A percentile compares a stretch with the other conserved stretches of the same genome.
Evolutionary conservation across 2,888 invertebrate species (phyloP).

Genomic region (Parasteatoda lunata): DNA sequence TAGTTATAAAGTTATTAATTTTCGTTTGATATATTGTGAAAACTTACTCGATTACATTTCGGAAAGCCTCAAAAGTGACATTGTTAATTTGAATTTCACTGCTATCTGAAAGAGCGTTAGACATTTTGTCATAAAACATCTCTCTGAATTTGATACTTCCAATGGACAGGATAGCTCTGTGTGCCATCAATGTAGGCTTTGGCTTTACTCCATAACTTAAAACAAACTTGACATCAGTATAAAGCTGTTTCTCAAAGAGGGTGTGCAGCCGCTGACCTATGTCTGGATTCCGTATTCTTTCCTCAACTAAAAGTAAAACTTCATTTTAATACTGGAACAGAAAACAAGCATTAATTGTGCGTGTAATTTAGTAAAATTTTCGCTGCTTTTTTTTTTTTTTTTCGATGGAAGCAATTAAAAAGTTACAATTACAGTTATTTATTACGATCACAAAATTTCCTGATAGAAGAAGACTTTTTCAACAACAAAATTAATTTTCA

Average conservation of each 20-base stretch:
- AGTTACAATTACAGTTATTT: too few species aligned
- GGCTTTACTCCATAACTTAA: conserved; percentile 23
- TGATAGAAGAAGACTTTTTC: too few species aligned
- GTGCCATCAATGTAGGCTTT: conserved; percentile 26
- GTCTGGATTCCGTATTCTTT: background rate
- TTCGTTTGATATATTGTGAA: background rate
- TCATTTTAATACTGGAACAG: too few species aligned
- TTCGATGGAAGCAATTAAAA: too few species aligned
- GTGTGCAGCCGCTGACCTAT: conserved; percentile 8
- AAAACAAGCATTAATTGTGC: too few species aligned
- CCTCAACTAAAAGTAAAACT: background rate
- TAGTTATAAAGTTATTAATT: background rate
- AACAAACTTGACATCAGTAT: conserved; percentile 43
- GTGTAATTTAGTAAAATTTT: too few species aligned
- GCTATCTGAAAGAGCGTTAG: background rate
- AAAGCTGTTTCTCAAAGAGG: conserved; percentile 9
- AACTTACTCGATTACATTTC: conserved; percentile 43
- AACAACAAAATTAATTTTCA: too few species aligned
- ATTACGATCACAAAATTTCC: too few species aligned
- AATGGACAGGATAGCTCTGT: conserved; percentile 34
- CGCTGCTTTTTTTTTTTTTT: too few species aligned
- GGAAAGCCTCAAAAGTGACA: conserved; percentile 37
- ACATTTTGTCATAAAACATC: conserved; percentile 6
- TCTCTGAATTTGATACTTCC: conserved; percentile 35
- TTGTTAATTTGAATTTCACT: conserved; percentile 34